A percentile compares a stretch with the other conserved stretches of the same genome.
phyloP scores from a whole-genome alignment of 2,113 vertebrate species.

The Colaptes auratus region DNA sequence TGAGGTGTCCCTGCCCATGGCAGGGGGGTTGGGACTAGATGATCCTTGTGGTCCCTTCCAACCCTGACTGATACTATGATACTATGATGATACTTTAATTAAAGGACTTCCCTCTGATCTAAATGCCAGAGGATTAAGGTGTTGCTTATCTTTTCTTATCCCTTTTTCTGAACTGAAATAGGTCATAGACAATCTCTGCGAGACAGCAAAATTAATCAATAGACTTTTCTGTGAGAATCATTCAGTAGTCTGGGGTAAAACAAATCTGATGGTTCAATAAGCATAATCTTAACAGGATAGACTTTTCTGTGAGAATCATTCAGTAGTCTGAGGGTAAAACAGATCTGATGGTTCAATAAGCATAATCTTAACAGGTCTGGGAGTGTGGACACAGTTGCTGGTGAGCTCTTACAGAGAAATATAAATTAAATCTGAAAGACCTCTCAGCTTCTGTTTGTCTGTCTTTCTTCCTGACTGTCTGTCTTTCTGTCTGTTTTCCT shows the following conservation, averaged over 20 bases:
- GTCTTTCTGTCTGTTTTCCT: background rate
- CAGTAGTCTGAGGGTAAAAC: background rate
- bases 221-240: background rate
- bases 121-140: background rate
- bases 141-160: background rate
- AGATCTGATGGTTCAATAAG: background rate
- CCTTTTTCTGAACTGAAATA: background rate
- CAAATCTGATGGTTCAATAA: background rate
- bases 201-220: background rate
- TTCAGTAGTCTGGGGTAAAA: background rate
- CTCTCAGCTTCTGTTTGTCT: background rate
- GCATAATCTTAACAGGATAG: background rate
- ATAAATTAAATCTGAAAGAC: background rate
- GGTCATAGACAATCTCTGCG: background rate
- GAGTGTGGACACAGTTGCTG: background rate
- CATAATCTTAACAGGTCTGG: background rate
- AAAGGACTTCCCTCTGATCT: background rate
- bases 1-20: too few species aligned
- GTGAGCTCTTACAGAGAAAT: background rate
- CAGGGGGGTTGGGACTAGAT: too few species aligned
- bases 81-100: background rate
- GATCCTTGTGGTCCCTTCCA: too few species aligned
- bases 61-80: too few species aligned
- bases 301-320: background rate
- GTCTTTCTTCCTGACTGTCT: background rate